phyloP scores from a whole-genome alignment of 2,113 vertebrate genomes.

The Mionectes macconnelli region DNA sequence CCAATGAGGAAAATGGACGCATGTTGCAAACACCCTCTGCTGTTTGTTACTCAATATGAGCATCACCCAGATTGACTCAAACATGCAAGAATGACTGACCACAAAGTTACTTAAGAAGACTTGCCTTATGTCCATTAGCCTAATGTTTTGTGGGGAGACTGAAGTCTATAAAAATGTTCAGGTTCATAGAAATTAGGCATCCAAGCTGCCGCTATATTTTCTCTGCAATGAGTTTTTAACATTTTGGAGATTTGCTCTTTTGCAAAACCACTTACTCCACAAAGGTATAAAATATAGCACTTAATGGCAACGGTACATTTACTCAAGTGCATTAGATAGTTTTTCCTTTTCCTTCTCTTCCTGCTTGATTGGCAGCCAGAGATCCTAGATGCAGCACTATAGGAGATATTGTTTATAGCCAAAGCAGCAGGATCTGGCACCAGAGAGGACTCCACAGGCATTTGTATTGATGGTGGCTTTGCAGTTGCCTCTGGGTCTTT shows the following conservation, averaged over 20 bases:
- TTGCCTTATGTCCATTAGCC: constrained; percentile 27
- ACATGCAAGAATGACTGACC: not conserved
- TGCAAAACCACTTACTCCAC: not conserved
- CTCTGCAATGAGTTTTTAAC: not conserved
- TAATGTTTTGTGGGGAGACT: constrained; percentile 10
- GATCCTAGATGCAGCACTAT: constrained; percentile 24
- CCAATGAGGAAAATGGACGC: constrained; percentile 39
- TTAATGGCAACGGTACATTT: constrained; percentile 31
- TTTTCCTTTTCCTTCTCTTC: constrained; percentile 1
- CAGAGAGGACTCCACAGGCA: constrained; percentile 68
- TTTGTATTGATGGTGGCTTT: constrained; percentile 69
- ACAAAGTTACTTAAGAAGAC: not conserved
- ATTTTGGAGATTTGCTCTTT: constrained; percentile 32
- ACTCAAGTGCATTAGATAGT: constrained; percentile 43
- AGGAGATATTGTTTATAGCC: constrained; percentile 44
- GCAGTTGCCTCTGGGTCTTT: constrained; percentile 75
- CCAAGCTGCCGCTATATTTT: not conserved
- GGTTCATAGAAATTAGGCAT: constrained; percentile 5
- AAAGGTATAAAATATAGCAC: not conserved
- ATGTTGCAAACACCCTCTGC: constrained; percentile 23
- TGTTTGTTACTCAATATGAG: constrained; percentile 38
- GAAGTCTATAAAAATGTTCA: constrained; percentile 33
- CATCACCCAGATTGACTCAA: constrained; percentile 31
- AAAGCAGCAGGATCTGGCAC: constrained; percentile 64
- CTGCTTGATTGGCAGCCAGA: constrained; percentile 54